Base-by-base conservation (phyloP, 2,797 vertebrate genomes). In the Cossypha heuglini region DNA sequence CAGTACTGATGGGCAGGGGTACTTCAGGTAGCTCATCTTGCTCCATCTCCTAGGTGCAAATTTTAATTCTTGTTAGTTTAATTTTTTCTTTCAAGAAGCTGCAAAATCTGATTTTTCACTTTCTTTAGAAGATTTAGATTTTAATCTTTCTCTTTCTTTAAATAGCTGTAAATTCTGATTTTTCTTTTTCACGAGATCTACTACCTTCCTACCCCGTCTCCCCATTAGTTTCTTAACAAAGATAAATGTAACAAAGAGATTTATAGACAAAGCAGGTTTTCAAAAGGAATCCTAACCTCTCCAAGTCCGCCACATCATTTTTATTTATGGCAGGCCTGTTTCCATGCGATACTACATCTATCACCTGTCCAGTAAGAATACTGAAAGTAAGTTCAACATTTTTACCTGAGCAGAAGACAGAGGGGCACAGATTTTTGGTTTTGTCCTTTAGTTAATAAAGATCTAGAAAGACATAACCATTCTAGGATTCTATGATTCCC, bases 1-100 rank as follows among this genome's bases (percentile, higher is more conserved):
- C 97, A 73, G 96, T 97, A 96, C 97, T 98, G 96, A 99, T 98
- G 76, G 99, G 99, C 38, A 99, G 98, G 58, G 99, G 98, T 86
- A 99, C 97, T 78, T 98, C 94, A 1, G 99, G 99, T 84, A 99
- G 98, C 52, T 97, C 98, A 19, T 97, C 98, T 19, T 97, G 95
- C 83, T 98, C 98, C 38, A 93, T 80, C 94, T 98, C 97, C 99
- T 99, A 91, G 33, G 97, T 38, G 67, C 58, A 74, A 26, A 95
- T 77, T 88, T 83, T 20, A 37, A n/a, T 18, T 22, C 81, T 38
- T 78, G 43, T 62, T 62, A 20, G 88, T 57, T 59, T 46, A 7
- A 8, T 12, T 49, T 72, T 88, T 74, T 31, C 61, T 35, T 66
- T 35, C 28, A 46, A 62, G 18, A 61, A 72, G 45, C 12, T 63